Evolutionary conservation across 2,113 vertebrate genomes (phyloP).

Genomic region (Rhinolophus ferrumequinum): DNA sequence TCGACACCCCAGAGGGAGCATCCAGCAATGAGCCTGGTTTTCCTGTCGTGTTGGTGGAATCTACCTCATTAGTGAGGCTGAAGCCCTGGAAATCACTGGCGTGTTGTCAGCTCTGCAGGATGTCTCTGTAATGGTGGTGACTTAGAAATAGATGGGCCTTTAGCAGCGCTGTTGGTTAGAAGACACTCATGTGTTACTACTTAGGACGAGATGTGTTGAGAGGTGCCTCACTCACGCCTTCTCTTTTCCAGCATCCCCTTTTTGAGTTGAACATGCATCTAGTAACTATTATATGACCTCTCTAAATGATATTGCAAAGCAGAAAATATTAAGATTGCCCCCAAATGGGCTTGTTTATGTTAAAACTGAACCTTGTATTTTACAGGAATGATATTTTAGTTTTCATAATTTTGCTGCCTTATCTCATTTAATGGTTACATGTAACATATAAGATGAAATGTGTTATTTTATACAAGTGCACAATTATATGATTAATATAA

Average conservation of each 20-base stretch:
- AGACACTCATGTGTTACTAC: background rate
- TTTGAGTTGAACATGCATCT: background rate
- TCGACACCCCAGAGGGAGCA: background rate
- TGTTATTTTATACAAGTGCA: background rate
- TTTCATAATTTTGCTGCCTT: background rate
- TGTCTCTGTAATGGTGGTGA: slow-evolving; percentile 13
- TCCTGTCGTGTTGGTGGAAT: background rate
- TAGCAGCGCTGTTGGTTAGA: background rate
- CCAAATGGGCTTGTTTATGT: background rate
- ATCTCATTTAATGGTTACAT: background rate
- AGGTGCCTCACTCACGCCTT: background rate
- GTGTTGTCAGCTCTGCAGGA: slow-evolving; percentile 23
- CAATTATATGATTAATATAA: background rate
- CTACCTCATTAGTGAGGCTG: slow-evolving; percentile 18
- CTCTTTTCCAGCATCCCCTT: background rate
- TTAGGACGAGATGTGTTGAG: background rate
- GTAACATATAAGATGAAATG: background rate
- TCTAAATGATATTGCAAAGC: background rate
- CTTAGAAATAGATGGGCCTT: background rate
- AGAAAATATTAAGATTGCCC: background rate
- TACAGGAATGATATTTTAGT: background rate
- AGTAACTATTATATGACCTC: background rate
- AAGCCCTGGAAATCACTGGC: slow-evolving; percentile 22
- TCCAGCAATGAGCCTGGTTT: background rate
- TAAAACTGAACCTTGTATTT: background rate